These are phyloP conservation scores for Etheostoma perlongum DNA, from an alignment of 2,797 vertebrate genomes.

Conservation along the genomic window DNA sequence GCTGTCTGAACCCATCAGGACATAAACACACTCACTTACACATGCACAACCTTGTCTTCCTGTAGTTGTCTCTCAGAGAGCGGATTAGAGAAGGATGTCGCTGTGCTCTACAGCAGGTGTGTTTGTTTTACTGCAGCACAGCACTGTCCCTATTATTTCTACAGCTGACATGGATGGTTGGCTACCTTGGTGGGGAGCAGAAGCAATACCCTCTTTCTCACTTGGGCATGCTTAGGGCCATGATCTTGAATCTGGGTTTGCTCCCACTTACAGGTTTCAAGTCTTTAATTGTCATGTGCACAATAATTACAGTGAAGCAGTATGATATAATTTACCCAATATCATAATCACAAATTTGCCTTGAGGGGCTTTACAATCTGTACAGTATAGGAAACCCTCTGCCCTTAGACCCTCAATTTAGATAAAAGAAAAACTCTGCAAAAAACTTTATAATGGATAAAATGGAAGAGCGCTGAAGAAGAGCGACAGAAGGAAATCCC, in stretches of 20 bases:
- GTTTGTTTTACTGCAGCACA: conserved; percentile 59
- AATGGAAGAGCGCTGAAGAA: too few species aligned
- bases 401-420: too few species aligned
- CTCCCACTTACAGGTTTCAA: too few species aligned
- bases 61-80: background rate
- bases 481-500: too few species aligned
- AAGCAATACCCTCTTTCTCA: conserved; percentile 18
- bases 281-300: too few species aligned
- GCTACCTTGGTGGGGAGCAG: background rate
- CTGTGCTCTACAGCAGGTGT: conserved; percentile 39
- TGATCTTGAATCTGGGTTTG: background rate
- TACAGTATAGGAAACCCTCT: too few species aligned
- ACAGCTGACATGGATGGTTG: conserved; percentile 54
- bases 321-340: too few species aligned
- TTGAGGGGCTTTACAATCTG: too few species aligned
- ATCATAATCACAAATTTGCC: too few species aligned
- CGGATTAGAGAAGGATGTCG: background rate
- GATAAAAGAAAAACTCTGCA: too few species aligned
- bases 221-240: background rate
- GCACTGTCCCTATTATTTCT: conserved; percentile 61
- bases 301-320: too few species aligned
- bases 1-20: conserved; percentile 14
- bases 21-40: background rate
- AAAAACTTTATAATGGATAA: too few species aligned
- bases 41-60: background rate